Conservation (phyloP, 64 coral and sea anemone species). For the Pachyseris speciosa region DNA sequence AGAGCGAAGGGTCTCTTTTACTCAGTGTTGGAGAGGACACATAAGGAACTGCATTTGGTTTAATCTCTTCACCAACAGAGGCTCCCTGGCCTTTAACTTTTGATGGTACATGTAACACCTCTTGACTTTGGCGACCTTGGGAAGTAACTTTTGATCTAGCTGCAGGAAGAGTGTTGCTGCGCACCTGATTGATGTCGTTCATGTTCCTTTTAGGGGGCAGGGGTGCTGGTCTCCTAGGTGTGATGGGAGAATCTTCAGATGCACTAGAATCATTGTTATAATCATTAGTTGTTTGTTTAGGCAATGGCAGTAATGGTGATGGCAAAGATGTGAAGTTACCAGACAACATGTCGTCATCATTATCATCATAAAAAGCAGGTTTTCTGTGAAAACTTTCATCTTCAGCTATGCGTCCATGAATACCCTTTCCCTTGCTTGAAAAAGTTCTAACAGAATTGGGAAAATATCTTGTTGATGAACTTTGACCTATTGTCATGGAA, state of each 20-base stretch:
- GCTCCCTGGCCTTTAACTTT: not conserved
- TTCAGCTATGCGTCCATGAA: not conserved
- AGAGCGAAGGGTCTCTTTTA: not conserved
- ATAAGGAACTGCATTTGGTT: not conserved
- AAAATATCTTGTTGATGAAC: not conserved
- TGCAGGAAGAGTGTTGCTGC: not conserved
- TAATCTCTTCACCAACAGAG: not conserved
- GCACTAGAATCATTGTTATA: not conserved
- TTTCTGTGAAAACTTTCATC: not conserved
- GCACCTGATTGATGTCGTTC: not conserved
- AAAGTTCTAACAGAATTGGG: not conserved
- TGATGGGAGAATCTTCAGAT: constrained; percentile 35
- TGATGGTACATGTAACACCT: not conserved
- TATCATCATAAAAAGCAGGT: not conserved
- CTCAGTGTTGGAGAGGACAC: not conserved
- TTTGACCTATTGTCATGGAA: not conserved
- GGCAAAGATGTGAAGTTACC: constrained; percentile 37
- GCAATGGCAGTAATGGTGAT: constrained; percentile 50
- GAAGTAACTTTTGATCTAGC: not conserved
- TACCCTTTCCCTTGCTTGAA: not conserved
- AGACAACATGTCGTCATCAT: constrained; percentile 34
- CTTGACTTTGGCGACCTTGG: not conserved
- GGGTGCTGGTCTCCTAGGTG: constrained; percentile 34
- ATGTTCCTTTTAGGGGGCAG: constrained; percentile 12
- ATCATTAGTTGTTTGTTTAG: not conserved